Base-by-base conservation (phyloP, 2,113 vertebrate species). In the Dicentrarchus labrax region DNA sequence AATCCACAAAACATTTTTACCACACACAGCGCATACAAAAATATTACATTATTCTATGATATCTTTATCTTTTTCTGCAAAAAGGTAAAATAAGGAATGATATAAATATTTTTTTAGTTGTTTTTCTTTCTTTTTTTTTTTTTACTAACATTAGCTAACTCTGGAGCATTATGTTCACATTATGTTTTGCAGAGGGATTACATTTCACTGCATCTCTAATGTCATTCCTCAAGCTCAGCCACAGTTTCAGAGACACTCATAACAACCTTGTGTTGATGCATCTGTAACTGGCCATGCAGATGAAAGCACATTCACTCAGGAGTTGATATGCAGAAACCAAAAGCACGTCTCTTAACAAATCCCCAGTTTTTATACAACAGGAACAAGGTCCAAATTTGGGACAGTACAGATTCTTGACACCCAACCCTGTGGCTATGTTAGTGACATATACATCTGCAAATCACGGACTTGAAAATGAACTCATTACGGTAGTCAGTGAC, bases 381-480 rank as follows among this genome's bases (percentile, higher is more conserved):
- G 12, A 59, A 30, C 57, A 24, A 47, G 13, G n/a, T 22, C 12
- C 1, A 76, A 38, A 60, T 70, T 21, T 16, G 15, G 36, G 61
- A 11, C 36, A 53, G 9, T 15, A 2, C 1, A 21, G 36, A 9
- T 60, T 50, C 4, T 24, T 67, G 39, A 43, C 6, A 15, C 17
- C 19, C 4, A 45, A 43, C 45, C 6, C 7, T 21, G 0, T 7
- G 7, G 36, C 48, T 13, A 19, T 67, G 66, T 6, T 68, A 13
- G 22, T 16, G 47, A 62, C 3, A 43, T 22, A 19, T 60, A 1
- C 13, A 12, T 48, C 19, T 56, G 6, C 9, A 6, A 61, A 30
- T 50, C 22, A 53, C 6, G 8, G 13, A 19, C 38, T 48, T 53
- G 13, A 60, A 78, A 66, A 76, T 73, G 21, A 57, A 53, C 60